Evolutionary conservation across 2,797 vertebrate species (phyloP).

Genomic region (Tangara arthus): DNA sequence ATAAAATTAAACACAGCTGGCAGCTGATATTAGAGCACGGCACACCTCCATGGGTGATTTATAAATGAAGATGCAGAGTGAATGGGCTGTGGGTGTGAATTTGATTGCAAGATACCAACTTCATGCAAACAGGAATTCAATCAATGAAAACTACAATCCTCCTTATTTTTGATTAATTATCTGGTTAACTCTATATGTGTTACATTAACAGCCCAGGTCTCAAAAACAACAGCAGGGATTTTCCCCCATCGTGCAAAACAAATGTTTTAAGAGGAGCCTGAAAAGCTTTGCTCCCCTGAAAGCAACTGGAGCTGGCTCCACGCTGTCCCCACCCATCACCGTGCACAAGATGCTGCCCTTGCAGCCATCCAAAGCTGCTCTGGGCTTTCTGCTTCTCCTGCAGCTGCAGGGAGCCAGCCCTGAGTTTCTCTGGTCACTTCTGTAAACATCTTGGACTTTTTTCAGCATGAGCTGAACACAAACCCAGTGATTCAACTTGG

Average conservation of each 20-base stretch:
- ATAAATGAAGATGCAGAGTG: neutral
- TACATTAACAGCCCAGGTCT: neutral
- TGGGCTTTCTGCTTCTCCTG: neutral
- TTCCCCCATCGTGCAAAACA: neutral
- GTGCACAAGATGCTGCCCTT: neutral
- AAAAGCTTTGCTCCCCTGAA: neutral
- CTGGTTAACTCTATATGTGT: neutral
- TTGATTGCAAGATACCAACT: neutral
- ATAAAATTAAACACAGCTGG: neutral
- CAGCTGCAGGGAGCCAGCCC: constrained; percentile 37
- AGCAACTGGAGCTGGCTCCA: neutral
- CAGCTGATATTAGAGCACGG: neutral
- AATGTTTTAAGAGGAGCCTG: neutral
- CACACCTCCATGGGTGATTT: neutral
- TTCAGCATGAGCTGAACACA: constrained; percentile 35
- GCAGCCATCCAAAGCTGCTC: neutral
- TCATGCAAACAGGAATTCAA: neutral
- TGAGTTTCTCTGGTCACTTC: neutral
- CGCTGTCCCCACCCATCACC: neutral
- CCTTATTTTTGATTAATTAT: neutral
- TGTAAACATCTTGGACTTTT: constrained; percentile 26
- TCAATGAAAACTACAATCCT: neutral
- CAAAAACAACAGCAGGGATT: neutral
- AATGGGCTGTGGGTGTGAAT: neutral
- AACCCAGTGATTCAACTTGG: constrained; percentile 21